Conservation (phyloP, 2,888 invertebrate genomes). For the Trissolcus brochymenae region DNA sequence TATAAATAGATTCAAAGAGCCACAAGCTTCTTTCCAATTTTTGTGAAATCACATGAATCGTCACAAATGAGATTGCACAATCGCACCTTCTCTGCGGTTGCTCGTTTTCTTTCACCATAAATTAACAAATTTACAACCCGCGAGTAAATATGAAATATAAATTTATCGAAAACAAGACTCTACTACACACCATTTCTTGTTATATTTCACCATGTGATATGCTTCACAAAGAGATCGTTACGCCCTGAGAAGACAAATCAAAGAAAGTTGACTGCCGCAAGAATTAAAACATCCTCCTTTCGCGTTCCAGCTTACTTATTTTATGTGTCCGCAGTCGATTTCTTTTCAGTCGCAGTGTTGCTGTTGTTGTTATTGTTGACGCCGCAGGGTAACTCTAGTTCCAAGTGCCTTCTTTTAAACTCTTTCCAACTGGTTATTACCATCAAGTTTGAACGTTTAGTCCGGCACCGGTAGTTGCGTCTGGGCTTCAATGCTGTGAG, state of each 20-base stretch:
- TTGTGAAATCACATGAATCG: too few relatives aligned
- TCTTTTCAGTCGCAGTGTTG: slow-evolving; percentile 11
- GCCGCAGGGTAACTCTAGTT: slow-evolving; percentile 64
- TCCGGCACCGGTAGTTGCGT: slow-evolving; percentile 66
- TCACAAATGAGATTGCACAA: too few relatives aligned
- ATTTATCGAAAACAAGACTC: neutral
- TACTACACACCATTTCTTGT: neutral
- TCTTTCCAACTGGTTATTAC: slow-evolving; percentile 66
- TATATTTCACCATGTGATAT: neutral
- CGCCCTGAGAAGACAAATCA: slow-evolving; percentile 9
- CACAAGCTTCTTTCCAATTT: too few relatives aligned
- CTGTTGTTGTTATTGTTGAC: slow-evolving; percentile 37
- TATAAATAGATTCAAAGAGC: too few relatives aligned
- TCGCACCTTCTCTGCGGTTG: too few relatives aligned
- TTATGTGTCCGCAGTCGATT: slow-evolving; percentile 45
- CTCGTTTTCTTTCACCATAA: too few relatives aligned
- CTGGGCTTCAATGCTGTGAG: slow-evolving; percentile 68
- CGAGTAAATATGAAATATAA: too few relatives aligned
- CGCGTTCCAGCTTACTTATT: slow-evolving; percentile 32
- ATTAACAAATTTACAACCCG: too few relatives aligned
- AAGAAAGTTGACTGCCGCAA: neutral
- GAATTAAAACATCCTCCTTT: slow-evolving; percentile 22
- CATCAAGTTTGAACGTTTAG: slow-evolving; percentile 69
- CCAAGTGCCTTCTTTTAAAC: slow-evolving; percentile 62
- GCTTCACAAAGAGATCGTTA: neutral